Percentiles rank a stretch among this genome's conserved stretches.
phyloP scores from a whole-genome alignment of 1,140 invertebrate genomes.

The Telenomus remus region DNA sequence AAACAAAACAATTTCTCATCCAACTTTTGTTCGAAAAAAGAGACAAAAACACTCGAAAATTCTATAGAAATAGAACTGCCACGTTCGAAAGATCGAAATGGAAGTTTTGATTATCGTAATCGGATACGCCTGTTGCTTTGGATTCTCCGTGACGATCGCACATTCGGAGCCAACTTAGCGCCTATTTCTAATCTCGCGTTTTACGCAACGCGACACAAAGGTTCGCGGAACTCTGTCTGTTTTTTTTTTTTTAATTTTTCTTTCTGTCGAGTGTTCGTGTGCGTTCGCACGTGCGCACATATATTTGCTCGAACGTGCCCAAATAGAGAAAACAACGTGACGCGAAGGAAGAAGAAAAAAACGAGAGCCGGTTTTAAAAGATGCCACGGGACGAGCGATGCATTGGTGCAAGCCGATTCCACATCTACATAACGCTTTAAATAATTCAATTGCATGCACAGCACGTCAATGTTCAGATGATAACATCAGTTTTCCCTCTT shows the following conservation, averaged over 20 bases:
- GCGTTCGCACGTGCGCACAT: constrained; percentile 4
- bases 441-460: constrained; percentile 46
- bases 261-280: neutral
- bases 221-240: constrained; percentile 22
- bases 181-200: constrained; percentile 44
- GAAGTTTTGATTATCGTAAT: constrained; percentile 37
- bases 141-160: constrained; percentile 27
- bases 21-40: no score
- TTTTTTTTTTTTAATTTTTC: no score
- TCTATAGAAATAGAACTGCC: no score
- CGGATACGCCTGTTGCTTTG: constrained; percentile 32
- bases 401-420: constrained; percentile 23
- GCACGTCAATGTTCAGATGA: neutral
- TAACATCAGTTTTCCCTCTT: no score
- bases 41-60: no score
- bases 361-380: constrained; percentile 36
- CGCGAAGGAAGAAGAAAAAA: no score
- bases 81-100: constrained; percentile 1
- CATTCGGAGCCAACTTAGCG: constrained; percentile 30
- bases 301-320: constrained; percentile 23
- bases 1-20: no score
- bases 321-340: constrained; percentile 35
- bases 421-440: constrained; percentile 44
- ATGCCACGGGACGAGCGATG: constrained; percentile 31
- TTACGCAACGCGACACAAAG: constrained; percentile 44